Conservation (phyloP, 1,140 invertebrate genomes). For the Drosophila bocqueti region DNA sequence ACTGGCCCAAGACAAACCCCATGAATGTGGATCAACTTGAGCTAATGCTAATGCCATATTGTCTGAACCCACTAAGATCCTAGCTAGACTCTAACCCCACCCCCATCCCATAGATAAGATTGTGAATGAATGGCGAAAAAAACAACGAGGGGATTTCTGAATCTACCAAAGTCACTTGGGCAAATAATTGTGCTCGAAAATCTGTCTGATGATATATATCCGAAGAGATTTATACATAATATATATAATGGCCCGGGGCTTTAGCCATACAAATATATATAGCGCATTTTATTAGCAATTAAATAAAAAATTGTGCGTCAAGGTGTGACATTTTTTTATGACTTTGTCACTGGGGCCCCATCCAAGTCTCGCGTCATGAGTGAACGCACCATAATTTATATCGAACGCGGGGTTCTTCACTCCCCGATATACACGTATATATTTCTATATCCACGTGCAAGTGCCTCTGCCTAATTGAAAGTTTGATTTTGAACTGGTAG, state of each 20-base stretch:
- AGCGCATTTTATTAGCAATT: slow-evolving; percentile 72
- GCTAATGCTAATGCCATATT: slow-evolving; percentile 39
- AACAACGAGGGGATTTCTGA: slow-evolving; percentile 4
- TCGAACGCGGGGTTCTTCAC: slow-evolving; percentile 30
- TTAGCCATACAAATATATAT: slow-evolving; percentile 53
- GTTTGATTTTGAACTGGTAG: slow-evolving; percentile 53
- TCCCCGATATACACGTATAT: slow-evolving; percentile 18
- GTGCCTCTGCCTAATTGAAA: slow-evolving; percentile 40
- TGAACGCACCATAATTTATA: slow-evolving; percentile 52
- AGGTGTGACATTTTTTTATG: slow-evolving; percentile 81
- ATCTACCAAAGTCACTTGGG: slow-evolving; percentile 41
- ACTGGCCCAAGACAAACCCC: slow-evolving; percentile 53
- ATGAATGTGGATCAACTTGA: slow-evolving; percentile 55
- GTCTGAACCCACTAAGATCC: slow-evolving; percentile 42
- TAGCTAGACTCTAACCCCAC: slow-evolving; percentile 6
- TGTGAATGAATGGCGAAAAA: slow-evolving; percentile 45
- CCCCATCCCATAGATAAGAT: slow-evolving; percentile 27
- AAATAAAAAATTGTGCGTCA: slow-evolving; percentile 64
- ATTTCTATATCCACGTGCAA: slow-evolving; percentile 7
- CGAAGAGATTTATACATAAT: slow-evolving; percentile 27
- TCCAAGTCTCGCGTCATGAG: slow-evolving; percentile 3
- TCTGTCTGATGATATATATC: slow-evolving; percentile 38
- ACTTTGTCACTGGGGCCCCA: slow-evolving; percentile 66
- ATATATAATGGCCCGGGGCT: slow-evolving; percentile 39
- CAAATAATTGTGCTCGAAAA: slow-evolving; percentile 50